Evolutionary conservation across 2,797 vertebrate genomes (phyloP).

Genomic region (Bryconaethiops microstoma): DNA sequence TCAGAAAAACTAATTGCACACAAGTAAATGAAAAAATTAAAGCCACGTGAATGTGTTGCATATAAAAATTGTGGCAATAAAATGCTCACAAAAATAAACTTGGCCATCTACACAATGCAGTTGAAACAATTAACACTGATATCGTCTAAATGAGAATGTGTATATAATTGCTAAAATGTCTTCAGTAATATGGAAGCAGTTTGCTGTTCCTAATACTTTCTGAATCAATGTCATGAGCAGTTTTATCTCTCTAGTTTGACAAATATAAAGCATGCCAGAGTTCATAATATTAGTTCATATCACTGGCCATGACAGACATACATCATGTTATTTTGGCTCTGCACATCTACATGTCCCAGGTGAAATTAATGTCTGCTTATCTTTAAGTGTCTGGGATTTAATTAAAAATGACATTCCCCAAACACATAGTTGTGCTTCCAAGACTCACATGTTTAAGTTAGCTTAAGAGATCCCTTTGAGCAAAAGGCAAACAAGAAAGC

Average conservation of each 20-base stretch:
- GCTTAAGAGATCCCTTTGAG: conserved; percentile 76
- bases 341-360: conserved; percentile 73
- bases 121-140: no score
- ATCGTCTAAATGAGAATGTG: neutral
- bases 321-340: conserved; percentile 73
- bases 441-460: conserved; percentile 79
- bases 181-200: neutral
- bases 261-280: conserved; percentile 5
- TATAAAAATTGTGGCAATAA: no score
- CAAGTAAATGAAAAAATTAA: neutral
- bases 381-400: conserved; percentile 83
- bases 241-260: conserved; percentile 11
- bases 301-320: conserved; percentile 78
- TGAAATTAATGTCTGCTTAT: conserved; percentile 81
- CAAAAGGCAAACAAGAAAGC: conserved; percentile 76
- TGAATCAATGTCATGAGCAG: conserved; percentile 7
- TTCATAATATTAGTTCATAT: conserved; percentile 54
- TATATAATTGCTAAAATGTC: neutral
- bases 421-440: conserved; percentile 72
- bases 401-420: conserved; percentile 86
- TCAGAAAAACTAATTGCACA: no score
- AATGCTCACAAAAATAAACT: no score
- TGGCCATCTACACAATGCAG: no score
- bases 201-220: conserved; percentile 1
- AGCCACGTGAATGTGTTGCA: neutral